Percentiles rank a stretch among this genome's conserved stretches.
phyloP scores from a whole-genome alignment of 2,888 invertebrate species.

The Caprella mutica region DNA sequence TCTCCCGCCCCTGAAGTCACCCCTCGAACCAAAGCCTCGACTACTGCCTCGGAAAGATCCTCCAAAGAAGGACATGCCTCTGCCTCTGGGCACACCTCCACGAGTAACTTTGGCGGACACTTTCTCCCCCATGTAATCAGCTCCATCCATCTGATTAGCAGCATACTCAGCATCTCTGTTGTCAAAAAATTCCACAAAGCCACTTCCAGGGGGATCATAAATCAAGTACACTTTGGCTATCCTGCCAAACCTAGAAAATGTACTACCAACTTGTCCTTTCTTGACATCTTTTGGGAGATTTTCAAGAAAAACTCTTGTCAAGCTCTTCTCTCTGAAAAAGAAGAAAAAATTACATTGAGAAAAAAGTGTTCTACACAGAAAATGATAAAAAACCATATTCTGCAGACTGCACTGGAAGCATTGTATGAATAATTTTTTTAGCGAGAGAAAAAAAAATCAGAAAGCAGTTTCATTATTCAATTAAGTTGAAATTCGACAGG shows the following conservation, averaged over 20 bases:
- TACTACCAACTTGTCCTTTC: slow-evolving; percentile 32
- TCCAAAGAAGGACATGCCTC: slow-evolving; percentile 15
- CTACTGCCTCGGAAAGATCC: background rate
- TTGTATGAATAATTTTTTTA: no score
- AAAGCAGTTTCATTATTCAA: no score
- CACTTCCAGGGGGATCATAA: slow-evolving; percentile 33
- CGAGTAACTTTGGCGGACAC: slow-evolving; percentile 30
- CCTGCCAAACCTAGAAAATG: slow-evolving; percentile 32
- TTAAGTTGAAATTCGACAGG: no score
- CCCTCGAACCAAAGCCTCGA: slow-evolving; percentile 13
- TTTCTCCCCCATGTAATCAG: slow-evolving; percentile 29
- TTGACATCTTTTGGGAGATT: slow-evolving; percentile 33
- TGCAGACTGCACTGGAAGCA: no score
- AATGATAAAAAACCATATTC: no score
- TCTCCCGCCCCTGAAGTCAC: slow-evolving; percentile 13
- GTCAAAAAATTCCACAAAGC: slow-evolving; percentile 34
- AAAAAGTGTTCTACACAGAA: no score
- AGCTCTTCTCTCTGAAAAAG: slow-evolving; percentile 6
- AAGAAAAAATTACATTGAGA: no score
- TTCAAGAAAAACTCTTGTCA: slow-evolving; percentile 32
- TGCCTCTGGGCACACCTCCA: slow-evolving; percentile 31
- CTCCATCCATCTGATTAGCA: slow-evolving; percentile 32
- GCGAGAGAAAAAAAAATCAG: no score
- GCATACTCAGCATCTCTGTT: slow-evolving; percentile 32
- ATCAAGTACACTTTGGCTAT: slow-evolving; percentile 34